Evolutionary conservation across 1,140 invertebrate species (phyloP).

Genomic region (Gerris buenoi): DNA sequence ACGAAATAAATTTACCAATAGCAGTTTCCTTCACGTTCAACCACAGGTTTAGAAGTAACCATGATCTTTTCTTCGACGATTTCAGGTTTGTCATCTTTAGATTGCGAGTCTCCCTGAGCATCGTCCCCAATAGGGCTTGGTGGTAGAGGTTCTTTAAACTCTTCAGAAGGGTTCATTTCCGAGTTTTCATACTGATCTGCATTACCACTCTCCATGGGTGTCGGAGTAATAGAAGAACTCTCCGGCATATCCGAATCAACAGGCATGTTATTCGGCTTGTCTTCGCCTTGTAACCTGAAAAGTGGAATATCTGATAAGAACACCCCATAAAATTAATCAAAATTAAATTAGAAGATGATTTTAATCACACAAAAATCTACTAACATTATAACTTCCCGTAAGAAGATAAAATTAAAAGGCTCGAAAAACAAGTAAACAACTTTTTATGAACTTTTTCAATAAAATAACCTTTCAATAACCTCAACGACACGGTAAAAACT

Average conservation of each 20-base stretch:
- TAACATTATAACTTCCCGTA: no score
- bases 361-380: no score
- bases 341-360: no score
- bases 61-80: constrained; percentile 2
- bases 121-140: constrained; percentile 10
- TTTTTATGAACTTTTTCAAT: no score
- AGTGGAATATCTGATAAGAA: no score
- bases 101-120: background rate
- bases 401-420: no score
- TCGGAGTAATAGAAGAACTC: background rate
- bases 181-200: background rate
- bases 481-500: no score
- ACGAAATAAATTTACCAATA: constrained; percentile 17
- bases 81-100: constrained; percentile 3
- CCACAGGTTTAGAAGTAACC: background rate
- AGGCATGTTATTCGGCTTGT: background rate
- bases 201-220: background rate
- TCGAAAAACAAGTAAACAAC: no score
- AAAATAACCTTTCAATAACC: no score
- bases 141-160: constrained; percentile 10
- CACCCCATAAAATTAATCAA: no score
- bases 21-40: constrained; percentile 17
- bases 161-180: constrained; percentile 1
- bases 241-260: background rate
- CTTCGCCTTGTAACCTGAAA: background rate